A percentile compares a stretch with the other conserved stretches of the same genome.
These are phyloP conservation scores for Pluvianellus socialis DNA, from an alignment of 2,113 vertebrate species.

Conservation along the genomic window DNA sequence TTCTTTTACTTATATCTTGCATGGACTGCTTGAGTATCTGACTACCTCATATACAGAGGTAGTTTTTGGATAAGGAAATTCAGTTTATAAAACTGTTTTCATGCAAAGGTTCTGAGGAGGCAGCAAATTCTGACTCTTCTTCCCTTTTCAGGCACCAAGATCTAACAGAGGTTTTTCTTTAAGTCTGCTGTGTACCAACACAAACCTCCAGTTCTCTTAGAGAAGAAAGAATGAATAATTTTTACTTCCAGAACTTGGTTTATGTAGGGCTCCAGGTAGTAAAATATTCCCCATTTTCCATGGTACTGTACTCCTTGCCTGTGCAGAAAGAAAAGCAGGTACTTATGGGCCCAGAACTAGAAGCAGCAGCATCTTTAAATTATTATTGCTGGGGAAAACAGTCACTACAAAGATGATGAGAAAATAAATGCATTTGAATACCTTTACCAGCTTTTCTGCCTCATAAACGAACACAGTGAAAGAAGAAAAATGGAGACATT, in stretches of 20 bases:
- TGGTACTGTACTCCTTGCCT: background rate
- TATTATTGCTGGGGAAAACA: background rate
- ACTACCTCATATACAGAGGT: background rate
- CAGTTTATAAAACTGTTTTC: background rate
- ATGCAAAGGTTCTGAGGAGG: background rate
- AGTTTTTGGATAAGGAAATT: background rate
- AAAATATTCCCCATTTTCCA: background rate
- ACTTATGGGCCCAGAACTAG: background rate
- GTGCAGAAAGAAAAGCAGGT: background rate
- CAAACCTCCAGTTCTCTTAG: background rate
- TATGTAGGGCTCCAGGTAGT: background rate
- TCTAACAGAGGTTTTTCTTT: background rate
- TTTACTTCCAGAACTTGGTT: background rate
- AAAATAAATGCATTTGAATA: background rate
- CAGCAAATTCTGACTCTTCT: background rate
- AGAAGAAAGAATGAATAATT: background rate
- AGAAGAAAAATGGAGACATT: background rate
- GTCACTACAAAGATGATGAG: background rate
- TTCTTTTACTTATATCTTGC: background rate
- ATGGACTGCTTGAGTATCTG: background rate
- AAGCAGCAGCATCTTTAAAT: background rate
- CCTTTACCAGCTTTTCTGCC: background rate
- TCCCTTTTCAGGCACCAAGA: background rate
- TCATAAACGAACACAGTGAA: background rate
- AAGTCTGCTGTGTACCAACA: background rate